A percentile compares a stretch with the other conserved stretches of the same genome.
Evolutionary conservation across 2,113 vertebrate genomes (phyloP).

Genomic region (Chloropsis hardwickii): DNA sequence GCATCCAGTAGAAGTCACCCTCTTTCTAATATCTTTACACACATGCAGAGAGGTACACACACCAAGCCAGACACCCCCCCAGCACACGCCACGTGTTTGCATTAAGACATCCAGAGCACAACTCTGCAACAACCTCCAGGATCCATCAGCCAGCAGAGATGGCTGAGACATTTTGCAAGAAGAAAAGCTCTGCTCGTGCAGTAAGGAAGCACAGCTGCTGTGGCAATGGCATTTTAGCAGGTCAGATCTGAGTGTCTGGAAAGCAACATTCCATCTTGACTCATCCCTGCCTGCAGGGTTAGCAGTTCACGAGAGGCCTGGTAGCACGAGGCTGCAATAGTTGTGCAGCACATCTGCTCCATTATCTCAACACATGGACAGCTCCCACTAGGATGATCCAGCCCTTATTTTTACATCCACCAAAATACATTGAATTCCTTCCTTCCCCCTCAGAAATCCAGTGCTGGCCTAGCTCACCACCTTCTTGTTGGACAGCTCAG

Average conservation of each 20-base stretch:
- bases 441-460: slow-evolving; percentile 8
- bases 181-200: background rate
- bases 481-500: slow-evolving; percentile 52
- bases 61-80: background rate
- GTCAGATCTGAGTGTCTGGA: background rate
- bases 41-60: background rate
- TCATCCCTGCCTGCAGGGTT: background rate
- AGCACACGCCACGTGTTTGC: accelerated
- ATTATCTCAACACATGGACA: background rate
- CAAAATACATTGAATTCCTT: slow-evolving; percentile 4
- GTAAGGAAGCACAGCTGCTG: background rate
- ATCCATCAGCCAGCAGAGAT: background rate
- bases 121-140: background rate
- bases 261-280: background rate
- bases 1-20: background rate
- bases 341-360: background rate
- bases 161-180: background rate
- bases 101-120: background rate
- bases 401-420: slow-evolving; percentile 22
- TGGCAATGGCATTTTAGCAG: background rate
- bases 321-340: background rate
- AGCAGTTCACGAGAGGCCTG: background rate
- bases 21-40: background rate
- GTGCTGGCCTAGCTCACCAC: background rate
- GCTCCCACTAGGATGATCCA: background rate